These are phyloP conservation scores for Meandrina meandrites DNA, from an alignment of 92 coral and sea anemone genomes.

Conservation along the genomic window DNA sequence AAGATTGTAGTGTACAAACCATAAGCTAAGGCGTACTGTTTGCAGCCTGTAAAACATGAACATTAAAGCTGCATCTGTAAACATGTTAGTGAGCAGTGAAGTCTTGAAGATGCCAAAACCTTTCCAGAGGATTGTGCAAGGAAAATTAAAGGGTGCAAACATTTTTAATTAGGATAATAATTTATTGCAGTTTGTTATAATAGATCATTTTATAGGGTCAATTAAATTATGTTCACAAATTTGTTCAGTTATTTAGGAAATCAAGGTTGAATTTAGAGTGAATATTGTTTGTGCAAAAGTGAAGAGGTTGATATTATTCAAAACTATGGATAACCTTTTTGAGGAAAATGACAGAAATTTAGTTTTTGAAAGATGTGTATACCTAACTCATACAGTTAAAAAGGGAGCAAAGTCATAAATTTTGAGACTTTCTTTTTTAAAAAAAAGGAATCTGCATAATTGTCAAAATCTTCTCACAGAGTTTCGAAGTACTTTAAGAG, in stretches of 20 bases:
- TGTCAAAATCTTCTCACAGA: not conserved
- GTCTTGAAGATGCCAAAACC: not conserved
- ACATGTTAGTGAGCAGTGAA: not conserved
- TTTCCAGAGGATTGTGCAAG: not conserved
- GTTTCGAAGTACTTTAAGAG: not conserved
- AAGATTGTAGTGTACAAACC: no score
- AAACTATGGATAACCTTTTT: slow-evolving; percentile 3
- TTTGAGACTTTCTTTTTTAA: slow-evolving; percentile 14
- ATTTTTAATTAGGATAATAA: slow-evolving; percentile 9
- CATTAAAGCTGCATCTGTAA: not conserved
- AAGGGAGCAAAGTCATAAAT: not conserved
- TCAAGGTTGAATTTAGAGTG: not conserved
- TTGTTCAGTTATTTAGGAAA: not conserved
- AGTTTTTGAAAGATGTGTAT: not conserved
- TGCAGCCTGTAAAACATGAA: not conserved
- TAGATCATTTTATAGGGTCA: slow-evolving; percentile 21
- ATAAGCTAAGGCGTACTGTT: no score
- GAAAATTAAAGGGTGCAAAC: not conserved
- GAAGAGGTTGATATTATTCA: not conserved
- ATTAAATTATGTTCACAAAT: slow-evolving; percentile 7
- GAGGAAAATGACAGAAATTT: not conserved
- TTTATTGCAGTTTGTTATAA: slow-evolving; percentile 22
- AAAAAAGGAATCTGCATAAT: slow-evolving; percentile 6
- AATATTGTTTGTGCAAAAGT: not conserved
- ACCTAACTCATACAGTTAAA: not conserved